Base-by-base conservation (phyloP, 2,888 invertebrate genomes). In the Elaeidobius kamerunicus region DNA sequence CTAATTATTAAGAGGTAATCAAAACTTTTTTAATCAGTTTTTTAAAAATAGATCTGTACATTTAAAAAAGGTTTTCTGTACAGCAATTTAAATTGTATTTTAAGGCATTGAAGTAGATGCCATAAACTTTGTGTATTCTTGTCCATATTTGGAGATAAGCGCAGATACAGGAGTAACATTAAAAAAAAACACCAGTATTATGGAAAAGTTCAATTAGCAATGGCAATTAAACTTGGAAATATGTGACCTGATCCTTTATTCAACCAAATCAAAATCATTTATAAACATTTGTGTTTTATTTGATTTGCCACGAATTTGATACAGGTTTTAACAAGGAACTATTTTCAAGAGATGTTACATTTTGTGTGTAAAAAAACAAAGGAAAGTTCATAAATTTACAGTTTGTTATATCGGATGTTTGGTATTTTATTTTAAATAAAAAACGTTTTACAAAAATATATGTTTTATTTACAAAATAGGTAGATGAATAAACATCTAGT, bases 161-260 rank as follows among this genome's bases (percentile, higher is more conserved):
- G 28, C 14, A 30, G 18, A 18, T 19, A 32, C 19, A 18, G 19
- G 23, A 23, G 19, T 19, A 43, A 19, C 14, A 7, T 15, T 17
- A 38, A 38, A 17, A 38, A 15, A n/a, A 38, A 38, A 17, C 15
- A 38, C 17, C 15, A 14, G 5, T 38, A 38, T 15, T 38, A 38
- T 17, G 38, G 38, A 38, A 7, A 38, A 38, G 38, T 38, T 3
- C 38, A 38, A 17, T n/a, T 38, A 3, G 38, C 15, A 17, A 38
- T 38, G 38, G 38, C 16, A 3, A 16, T 38, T 38, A n/a, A 38
- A 38, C 16, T 38, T 38, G 6, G n/a, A 15, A 17, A 38, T 17
- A 15, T 38, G 38, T 38, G 16, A 38, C 14, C 9, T 38, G 7
- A 11, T 38, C 6, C 3, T 38, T 3, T 38, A 38, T 38, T 38